phyloP scores from a whole-genome alignment of 37 sponge, comb jelly and placozoan genomes.

The Agelas oroides region DNA sequence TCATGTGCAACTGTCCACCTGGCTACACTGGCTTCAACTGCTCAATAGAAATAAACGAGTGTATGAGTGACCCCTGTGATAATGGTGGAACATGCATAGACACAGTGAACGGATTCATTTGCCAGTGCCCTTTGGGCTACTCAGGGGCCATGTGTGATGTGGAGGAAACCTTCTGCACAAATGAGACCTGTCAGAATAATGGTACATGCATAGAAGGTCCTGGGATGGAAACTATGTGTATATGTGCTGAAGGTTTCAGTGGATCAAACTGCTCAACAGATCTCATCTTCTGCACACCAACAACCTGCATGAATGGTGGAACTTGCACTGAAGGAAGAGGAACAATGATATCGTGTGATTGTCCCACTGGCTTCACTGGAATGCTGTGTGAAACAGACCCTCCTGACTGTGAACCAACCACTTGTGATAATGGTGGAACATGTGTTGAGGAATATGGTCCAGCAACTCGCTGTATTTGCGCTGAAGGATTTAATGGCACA shows the following conservation, averaged over 20 bases:
- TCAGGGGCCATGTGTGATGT: conserved; percentile 28
- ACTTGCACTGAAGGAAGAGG: background rate
- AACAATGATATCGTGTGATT: background rate
- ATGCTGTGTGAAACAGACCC: background rate
- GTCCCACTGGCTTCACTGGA: background rate
- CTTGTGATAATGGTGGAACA: conserved; percentile 3
- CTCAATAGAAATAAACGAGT: too few species aligned
- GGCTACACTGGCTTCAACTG: background rate
- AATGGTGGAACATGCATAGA: conserved; percentile 64
- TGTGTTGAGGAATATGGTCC: background rate
- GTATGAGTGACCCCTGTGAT: conserved; percentile 20
- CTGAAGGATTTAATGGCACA: background rate
- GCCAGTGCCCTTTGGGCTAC: conserved; percentile 39
- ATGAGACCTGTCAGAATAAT: conserved; percentile 5
- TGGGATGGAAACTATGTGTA: background rate
- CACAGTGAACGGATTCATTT: conserved; percentile 1
- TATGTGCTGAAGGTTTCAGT: conserved; percentile 1
- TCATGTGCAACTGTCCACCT: conserved; percentile 30
- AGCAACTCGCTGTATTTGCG: background rate
- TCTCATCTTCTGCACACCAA: background rate
- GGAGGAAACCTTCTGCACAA: background rate
- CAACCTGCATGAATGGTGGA: background rate
- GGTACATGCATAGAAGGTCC: conserved; percentile 10
- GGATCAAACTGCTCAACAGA: background rate
- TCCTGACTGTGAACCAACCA: background rate